Conservation (phyloP, 2,797 vertebrate genomes). For the Semotilus atromaculatus region DNA sequence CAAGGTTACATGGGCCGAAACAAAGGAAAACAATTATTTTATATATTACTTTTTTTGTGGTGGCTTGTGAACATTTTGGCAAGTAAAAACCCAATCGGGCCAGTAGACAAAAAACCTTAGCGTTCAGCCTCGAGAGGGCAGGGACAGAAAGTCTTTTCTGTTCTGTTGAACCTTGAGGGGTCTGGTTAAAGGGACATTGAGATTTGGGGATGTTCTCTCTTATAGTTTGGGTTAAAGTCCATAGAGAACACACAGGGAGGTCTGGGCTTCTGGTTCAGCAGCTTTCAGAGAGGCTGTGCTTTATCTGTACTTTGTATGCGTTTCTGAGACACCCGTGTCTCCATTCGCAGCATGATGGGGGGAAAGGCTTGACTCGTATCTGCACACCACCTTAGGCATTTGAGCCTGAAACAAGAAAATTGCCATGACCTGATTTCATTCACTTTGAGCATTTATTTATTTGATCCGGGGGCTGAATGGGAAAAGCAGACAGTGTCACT, state of each 20-base stretch:
- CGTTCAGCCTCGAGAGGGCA: not conserved
- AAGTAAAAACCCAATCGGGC: too few relatives aligned
- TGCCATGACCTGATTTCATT: conserved; percentile 35
- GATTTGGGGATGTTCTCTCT: conserved; percentile 18
- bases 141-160: not conserved
- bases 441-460: conserved; percentile 53
- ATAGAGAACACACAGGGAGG: conserved; percentile 28
- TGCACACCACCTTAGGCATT: conserved; percentile 29
- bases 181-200: conserved; percentile 3
- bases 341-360: not conserved
- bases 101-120: not conserved
- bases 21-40: not conserved
- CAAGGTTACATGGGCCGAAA: not conserved
- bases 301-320: conserved; percentile 19
- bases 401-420: conserved; percentile 38
- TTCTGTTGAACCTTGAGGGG: not conserved
- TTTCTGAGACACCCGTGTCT: conserved; percentile 5
- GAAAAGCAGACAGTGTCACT: conserved; percentile 29
- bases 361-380: conserved; percentile 24
- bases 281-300: conserved; percentile 25
- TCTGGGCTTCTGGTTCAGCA: conserved; percentile 22
- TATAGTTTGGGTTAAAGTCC: conserved; percentile 15
- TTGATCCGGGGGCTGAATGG: conserved; percentile 46
- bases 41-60: not conserved
- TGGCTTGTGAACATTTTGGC: not conserved